A percentile compares a stretch with the other conserved stretches of the same genome.
Evolutionary conservation across 1,140 invertebrate species (phyloP).

Genomic region (Chymomyza costata): DNA sequence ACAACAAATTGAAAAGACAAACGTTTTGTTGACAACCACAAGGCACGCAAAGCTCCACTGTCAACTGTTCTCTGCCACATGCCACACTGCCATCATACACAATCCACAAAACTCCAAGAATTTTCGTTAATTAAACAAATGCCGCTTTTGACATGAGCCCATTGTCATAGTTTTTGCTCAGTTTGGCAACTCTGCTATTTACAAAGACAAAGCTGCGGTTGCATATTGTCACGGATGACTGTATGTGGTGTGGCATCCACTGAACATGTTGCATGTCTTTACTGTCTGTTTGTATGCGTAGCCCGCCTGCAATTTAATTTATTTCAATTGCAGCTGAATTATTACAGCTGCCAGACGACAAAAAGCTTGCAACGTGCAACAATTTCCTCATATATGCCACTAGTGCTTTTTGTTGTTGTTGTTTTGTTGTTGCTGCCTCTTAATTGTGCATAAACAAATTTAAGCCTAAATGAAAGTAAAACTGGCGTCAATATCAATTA

Average conservation of each 20-base stretch:
- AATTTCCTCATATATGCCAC: not conserved
- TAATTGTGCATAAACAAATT: constrained; percentile 66
- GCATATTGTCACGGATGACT: too few relatives aligned
- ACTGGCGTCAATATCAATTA: constrained; percentile 68
- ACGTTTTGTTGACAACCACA: constrained; percentile 62
- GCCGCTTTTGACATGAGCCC: constrained; percentile 70
- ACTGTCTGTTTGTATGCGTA: too few relatives aligned
- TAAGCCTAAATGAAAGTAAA: constrained; percentile 42
- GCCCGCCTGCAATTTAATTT: constrained; percentile 67
- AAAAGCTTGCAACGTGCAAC: constrained; percentile 54
- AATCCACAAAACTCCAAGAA: constrained; percentile 43
- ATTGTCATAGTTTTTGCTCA: too few relatives aligned
- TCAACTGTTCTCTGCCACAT: constrained; percentile 13
- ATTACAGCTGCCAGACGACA: constrained; percentile 58
- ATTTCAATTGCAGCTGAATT: constrained; percentile 69
- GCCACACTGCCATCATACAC: constrained; percentile 56
- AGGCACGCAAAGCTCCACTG: constrained; percentile 30
- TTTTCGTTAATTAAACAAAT: constrained; percentile 73
- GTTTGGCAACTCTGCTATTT: too few relatives aligned
- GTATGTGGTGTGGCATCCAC: too few relatives aligned
- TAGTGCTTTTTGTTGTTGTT: not conserved
- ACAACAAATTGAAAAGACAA: constrained; percentile 67
- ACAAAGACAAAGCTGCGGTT: too few relatives aligned
- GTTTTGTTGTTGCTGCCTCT: not conserved
- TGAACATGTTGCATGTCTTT: not conserved